phyloP scores from a whole-genome alignment of 2,888 invertebrate species.

The Patella depressa region DNA sequence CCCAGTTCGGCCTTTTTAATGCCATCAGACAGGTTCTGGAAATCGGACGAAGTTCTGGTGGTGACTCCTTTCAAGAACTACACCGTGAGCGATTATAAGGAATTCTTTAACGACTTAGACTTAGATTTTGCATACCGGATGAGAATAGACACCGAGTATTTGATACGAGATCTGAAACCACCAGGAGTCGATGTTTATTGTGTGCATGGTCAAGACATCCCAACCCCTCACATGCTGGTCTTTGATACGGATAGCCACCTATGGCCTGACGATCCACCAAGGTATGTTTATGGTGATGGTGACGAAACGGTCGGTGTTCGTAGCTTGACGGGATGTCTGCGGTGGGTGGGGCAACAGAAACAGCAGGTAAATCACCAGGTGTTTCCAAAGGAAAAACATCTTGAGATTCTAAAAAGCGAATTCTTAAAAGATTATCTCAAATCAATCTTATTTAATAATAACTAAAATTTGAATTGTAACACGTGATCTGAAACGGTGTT shows the following conservation, averaged over 20 bases:
- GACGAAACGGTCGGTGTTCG: slow-evolving; percentile 96
- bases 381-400: slow-evolving; percentile 82
- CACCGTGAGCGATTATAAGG: slow-evolving; percentile 65
- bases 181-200: slow-evolving; percentile 68
- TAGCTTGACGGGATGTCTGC: slow-evolving; percentile 86
- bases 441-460: no score
- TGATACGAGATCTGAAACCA: slow-evolving; percentile 50
- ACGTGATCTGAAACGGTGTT: no score
- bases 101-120: slow-evolving; percentile 63
- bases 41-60: slow-evolving; percentile 72
- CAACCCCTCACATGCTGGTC: slow-evolving; percentile 59
- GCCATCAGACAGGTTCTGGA: slow-evolving; percentile 92
- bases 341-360: slow-evolving; percentile 80
- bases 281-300: slow-evolving; percentile 82
- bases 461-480: no score
- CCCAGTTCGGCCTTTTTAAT: slow-evolving; percentile 97
- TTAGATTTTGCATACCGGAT: slow-evolving; percentile 57
- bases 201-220: slow-evolving; percentile 60
- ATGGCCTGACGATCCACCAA: slow-evolving; percentile 65
- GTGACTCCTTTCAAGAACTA: slow-evolving; percentile 61
- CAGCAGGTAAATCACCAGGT: slow-evolving; percentile 76
- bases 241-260: slow-evolving; percentile 45
- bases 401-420: slow-evolving; percentile 78
- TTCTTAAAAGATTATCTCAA: slow-evolving; percentile 61
- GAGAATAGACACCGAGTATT: slow-evolving; percentile 45